Evolutionary conservation across 2,888 invertebrate species (phyloP), one percentile per base, ranked within the genome.

Genomic region (Stenichneumon culpator): DNA sequence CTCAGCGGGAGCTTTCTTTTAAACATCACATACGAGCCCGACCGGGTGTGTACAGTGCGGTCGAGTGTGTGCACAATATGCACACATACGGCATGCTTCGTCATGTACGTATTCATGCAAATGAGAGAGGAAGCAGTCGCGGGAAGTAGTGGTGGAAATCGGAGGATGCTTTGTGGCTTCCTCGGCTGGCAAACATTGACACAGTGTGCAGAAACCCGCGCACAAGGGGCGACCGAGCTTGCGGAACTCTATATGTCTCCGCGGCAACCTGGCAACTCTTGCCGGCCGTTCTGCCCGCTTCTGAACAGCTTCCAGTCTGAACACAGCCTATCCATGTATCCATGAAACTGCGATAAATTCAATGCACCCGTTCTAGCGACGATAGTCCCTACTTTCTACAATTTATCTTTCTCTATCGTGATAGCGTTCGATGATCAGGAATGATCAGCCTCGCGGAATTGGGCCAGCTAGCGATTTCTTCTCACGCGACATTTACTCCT

Each of bases 141-240:
- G 52, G 70, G 54, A 60, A 28, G 65, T 82, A 75, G 74, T 60
- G 60, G 81, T 85, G 80, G 39, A 85, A 87, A 86, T 86, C 86
- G 80, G 82, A 82, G 85, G 80, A 79, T 82, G 85, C 81, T 87
- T 82, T 86, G 86, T 86, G 85, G 85, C 82, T 85, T 87, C 84
- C 78, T 77, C 79, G 57, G 70, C 63, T 79, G 68, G 69, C 83
- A 87, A 87, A 87, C 85, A 86, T 87, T 86, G 86, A 87, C 86
- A 84, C 79, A 82, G 65, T 52, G 72, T 65, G 78, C 52, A 9
- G 36, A 75, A 50, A 25, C 50, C 65, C 70, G 36, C 36, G 36
- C 47, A 44, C 52, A 47, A 14, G 36, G 32, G 60, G 44, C 44
- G 44, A 47, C 44, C 28, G 54, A 73, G 65, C 54, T 69, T 69